Base-by-base conservation (phyloP, 2,888 invertebrate species). In the Choristoneura rosaceana region DNA sequence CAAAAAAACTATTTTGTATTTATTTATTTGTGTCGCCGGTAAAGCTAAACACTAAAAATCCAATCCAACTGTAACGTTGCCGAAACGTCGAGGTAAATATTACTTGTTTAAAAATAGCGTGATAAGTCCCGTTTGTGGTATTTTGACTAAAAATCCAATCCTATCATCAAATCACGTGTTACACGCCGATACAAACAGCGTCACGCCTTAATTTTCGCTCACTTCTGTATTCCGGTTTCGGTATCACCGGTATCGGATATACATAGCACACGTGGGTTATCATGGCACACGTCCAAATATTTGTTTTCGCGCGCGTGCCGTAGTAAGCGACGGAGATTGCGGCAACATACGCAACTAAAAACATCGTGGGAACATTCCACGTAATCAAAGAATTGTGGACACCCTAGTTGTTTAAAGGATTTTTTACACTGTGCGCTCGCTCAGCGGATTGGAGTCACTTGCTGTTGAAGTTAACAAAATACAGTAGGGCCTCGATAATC, bases 281-380 rank as follows among this genome's bases (percentile, higher is more conserved):
- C 45, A 73, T 74, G 81, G 82, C 82, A 45, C 69, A 68, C 59
- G 73, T 80, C 82, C 82, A 82, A 81, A 76, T 76, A 73, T 75
- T 79, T 79, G 74, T 79, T 77, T 76, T 77, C 63, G 52, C 69
- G 61, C 73, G 69, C 62, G 25, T 41, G 38, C 34, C 63, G 47
- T 58, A 70, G 70, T 70, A 70, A 17, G n/a, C 43, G 34, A 70
- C 17, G 34, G 45, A 34, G 34, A 43, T 50, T 63, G 62, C 33
- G 25, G 45, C 33, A 50, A 50, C 64, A n/a, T 38, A 45, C 50
- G 50, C 1, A 50, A 50, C 10, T 63, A 47, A 33, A 52, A 25
- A 34, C 15, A 34, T 64, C 33, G 33, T 34, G 50, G 50, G 50
- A 33, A 38, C 64, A 64, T 64, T 64, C 64, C 64, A 33, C 34